Conservation (phyloP, 2,888 invertebrate genomes). For the Sarcophaga rosellei region DNA sequence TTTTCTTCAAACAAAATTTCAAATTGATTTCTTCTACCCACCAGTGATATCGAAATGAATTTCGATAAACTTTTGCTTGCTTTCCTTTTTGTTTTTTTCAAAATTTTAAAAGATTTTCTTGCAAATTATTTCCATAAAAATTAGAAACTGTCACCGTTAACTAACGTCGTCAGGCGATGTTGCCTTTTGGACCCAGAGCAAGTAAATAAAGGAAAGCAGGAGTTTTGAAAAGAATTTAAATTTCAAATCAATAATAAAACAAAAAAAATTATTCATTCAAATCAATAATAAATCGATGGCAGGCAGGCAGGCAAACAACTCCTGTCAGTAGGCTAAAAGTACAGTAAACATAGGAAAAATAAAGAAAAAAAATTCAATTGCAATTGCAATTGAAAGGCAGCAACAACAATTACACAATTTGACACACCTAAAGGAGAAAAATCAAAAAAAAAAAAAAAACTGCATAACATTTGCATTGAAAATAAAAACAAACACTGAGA, state of each 20-base stretch:
- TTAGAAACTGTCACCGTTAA: conserved; percentile 18
- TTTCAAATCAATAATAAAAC: conserved; percentile 71
- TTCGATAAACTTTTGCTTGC: no score
- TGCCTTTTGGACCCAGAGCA: conserved; percentile 2
- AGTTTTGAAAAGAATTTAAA: conserved; percentile 31
- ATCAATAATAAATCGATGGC: conserved; percentile 60
- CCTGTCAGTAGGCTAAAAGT: conserved; percentile 27
- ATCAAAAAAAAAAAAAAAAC: neutral
- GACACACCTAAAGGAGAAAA: conserved; percentile 40
- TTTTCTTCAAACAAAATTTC: no score
- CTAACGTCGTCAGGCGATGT: neutral
- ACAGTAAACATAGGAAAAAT: neutral
- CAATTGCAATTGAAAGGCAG: neutral
- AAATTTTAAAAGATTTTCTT: neutral
- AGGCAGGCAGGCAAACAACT: neutral
- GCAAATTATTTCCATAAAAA: neutral
- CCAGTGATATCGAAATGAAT: no score
- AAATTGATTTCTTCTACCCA: no score
- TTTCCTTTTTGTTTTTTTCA: no score
- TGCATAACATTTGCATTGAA: conserved; percentile 30
- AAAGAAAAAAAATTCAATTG: neutral
- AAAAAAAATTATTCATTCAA: conserved; percentile 60
- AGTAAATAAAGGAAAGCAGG: neutral
- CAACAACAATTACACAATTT: conserved; percentile 13
- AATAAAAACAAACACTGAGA: conserved; percentile 28